Percentiles rank a stretch among this genome's conserved stretches.
phyloP scores from a whole-genome alignment of 2,113 vertebrate species.

The Anolis sagrei region DNA sequence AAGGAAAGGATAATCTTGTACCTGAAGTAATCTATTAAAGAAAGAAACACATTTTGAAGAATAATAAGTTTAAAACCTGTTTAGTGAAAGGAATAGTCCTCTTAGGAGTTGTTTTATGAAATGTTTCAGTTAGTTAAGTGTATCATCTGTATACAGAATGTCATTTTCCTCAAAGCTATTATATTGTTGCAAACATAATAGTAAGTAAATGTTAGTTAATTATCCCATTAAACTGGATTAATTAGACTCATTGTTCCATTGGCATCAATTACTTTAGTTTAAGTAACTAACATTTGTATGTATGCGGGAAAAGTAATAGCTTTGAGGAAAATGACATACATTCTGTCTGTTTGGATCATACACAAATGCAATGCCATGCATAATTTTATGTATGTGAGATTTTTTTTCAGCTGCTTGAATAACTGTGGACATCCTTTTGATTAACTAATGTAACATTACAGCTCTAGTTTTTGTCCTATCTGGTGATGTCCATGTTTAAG shows the following conservation, averaged over 20 bases:
- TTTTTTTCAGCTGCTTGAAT: neutral
- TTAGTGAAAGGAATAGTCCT: too few species aligned
- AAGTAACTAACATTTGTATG: neutral
- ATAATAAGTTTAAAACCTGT: too few species aligned
- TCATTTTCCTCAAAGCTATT: too few species aligned
- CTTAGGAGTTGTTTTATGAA: too few species aligned
- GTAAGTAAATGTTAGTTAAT: too few species aligned
- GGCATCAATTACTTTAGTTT: too few species aligned
- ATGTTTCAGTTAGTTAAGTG: neutral
- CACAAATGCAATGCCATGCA: neutral
- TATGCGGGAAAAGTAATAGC: neutral
- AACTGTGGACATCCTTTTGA: neutral
- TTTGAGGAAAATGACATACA: neutral
- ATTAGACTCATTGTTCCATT: too few species aligned
- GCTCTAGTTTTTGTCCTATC: neutral
- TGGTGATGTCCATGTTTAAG: constrained; percentile 45
- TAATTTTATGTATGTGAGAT: neutral
- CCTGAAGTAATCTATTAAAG: too few species aligned
- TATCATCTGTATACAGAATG: neutral
- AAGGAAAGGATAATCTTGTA: too few species aligned
- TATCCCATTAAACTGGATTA: too few species aligned
- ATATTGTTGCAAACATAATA: too few species aligned
- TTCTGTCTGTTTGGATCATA: neutral
- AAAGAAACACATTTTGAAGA: too few species aligned
- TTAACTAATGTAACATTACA: neutral